Evolutionary conservation across 2,888 invertebrate genomes (phyloP), one percentile per base, ranked within the genome.

Genomic region (Watsonalla binaria): DNA sequence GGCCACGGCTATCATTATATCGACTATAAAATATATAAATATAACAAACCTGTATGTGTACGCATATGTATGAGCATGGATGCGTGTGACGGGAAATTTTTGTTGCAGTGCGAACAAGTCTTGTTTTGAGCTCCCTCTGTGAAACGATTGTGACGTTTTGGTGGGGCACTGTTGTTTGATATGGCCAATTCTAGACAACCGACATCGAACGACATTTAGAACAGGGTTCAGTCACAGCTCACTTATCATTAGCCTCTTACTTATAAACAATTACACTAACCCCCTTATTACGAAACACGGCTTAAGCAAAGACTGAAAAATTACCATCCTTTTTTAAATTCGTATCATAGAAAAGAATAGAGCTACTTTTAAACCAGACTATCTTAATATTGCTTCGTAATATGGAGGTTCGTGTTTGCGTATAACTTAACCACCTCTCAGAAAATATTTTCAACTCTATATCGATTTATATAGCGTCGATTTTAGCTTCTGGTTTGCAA

Each of bases 41-140:
- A 39, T 15, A 0, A 70, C 74, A 74, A 39, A 84, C 94, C 94
- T 65, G 95, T 95, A 71, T 95, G 95, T 39, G 94, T 95, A 69
- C 95, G 90, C 82, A 93, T 93, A 78, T 95, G 95, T 70, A 95
- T 95, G 57, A 95, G 91, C 95, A 95, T 95, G 55, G 95, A 95
- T 53, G 95, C 95, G 79, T 95, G 94, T 53, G 95, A 95, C 55
- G 95, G 95, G 86, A 95, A 95, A 63, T 92, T 92, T 85, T 95
- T 95, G 78, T 93, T 92, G 87, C 95, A 95, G 58, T 93, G 92
- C 69, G 92, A 82, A 83, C 95, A 95, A 61, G 86, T 89, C 85
- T 93, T 93, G 80, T 89, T 92, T 75, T 91, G 88, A 74, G 82
- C 86, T 77, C 92, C 92, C 80, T 90, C 86, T 84, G 92, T 89